Conservation (phyloP, 2,113 vertebrate genomes). For the Amia ocellicauda region DNA sequence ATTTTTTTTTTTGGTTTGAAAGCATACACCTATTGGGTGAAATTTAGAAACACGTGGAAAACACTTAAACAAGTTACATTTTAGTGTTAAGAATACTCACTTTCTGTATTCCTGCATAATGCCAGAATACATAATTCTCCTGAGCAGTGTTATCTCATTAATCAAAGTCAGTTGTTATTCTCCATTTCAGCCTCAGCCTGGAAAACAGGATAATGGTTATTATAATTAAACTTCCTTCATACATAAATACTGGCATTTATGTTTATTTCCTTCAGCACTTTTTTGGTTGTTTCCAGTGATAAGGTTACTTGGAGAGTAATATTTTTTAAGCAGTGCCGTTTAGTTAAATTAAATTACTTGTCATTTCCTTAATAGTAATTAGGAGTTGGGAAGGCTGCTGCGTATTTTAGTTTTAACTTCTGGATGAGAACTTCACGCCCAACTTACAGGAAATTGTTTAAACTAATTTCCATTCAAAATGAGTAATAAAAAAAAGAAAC, state of each 20-base stretch:
- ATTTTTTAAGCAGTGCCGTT: neutral
- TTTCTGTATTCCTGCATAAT: constrained; percentile 35
- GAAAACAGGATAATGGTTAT: constrained; percentile 35
- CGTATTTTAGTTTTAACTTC: neutral
- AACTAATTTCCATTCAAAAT: too few relatives aligned
- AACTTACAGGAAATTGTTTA: neutral
- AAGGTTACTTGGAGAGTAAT: neutral
- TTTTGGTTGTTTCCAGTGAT: constrained; percentile 33
- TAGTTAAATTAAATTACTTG: neutral
- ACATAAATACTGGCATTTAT: constrained; percentile 27
- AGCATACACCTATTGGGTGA: too few relatives aligned
- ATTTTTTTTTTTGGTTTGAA: too few relatives aligned
- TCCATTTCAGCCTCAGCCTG: constrained; percentile 25
- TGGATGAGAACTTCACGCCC: neutral
- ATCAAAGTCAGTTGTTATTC: constrained; percentile 29
- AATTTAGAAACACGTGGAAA: too few relatives aligned
- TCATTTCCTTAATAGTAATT: neutral
- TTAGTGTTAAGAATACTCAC: constrained; percentile 46
- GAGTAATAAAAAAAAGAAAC: too few relatives aligned
- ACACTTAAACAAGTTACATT: too few relatives aligned
- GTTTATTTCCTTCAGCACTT: constrained; percentile 21
- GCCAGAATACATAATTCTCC: constrained; percentile 31
- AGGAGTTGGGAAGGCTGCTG: neutral
- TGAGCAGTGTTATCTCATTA: constrained; percentile 35
- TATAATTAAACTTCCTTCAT: constrained; percentile 24